Base-by-base conservation (phyloP, 1,140 invertebrate genomes). In the Pseudomyrmex pallidus region DNA sequence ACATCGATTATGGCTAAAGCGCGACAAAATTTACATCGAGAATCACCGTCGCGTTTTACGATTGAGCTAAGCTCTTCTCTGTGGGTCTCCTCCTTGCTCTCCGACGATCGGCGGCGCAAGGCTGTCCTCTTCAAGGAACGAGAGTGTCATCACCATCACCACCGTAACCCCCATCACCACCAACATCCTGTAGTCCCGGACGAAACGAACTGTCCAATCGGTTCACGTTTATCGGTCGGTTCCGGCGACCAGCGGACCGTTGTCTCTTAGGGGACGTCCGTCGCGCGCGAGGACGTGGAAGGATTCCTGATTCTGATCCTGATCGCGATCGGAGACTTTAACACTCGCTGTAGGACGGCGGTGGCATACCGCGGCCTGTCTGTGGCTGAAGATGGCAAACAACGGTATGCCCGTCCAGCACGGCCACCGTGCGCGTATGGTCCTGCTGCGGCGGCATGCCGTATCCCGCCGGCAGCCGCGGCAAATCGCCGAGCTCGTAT, bases 351-450 rank as follows among this genome's bases (percentile, higher is more conserved):
- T 95, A 95, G 48, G 96, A 96, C 59, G 96, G 95, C 2, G 95
- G 95, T 90, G 92, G 95, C 90, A 89, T 94, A 91, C 93, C 95
- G 70, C 92, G 94, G 70, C 94, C 95, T 59, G 90, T 95, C 92
- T 93, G 96, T 3, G 97, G 97, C 91, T 97, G 97, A 62, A 98
- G 93, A 89, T 97, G 96, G 91, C 97, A 97, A 12, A 97, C 97
- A 50, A 98, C 97, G 82, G 97, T 97, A 88, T 97, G 97, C 1
- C 97, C 97, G 91, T 97, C 97, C 12, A 98, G 93, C 1, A 98
- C 97, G 1, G 97, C 97, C 5, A 97, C 96, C 90, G 97, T 95
- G 94, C 95, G 94, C 94, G 96, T 91, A 90, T 96, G 94, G 91
- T 95, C 91, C 91, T 95, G 74, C 91, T 95, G 92, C 84, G 95